A percentile compares a stretch with the other conserved stretches of the same genome.
Conservation (phyloP, 2,113 vertebrate species). For the Cranoglanis bouderius region DNA sequence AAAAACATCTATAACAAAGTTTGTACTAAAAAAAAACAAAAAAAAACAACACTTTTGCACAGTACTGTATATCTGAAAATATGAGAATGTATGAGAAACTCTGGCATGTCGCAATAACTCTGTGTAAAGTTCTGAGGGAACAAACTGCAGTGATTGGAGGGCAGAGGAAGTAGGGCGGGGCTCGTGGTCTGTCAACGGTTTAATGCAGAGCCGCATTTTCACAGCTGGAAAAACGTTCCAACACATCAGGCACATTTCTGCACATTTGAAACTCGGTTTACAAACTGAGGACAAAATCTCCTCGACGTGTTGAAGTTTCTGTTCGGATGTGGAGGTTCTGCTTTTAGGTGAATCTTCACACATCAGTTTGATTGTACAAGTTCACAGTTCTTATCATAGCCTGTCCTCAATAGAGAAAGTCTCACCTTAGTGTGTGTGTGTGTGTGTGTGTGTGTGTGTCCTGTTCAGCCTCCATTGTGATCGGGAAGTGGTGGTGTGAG, state of each 20-base stretch:
- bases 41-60: too few species aligned
- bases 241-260: neutral
- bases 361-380: neutral
- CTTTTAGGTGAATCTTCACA: neutral
- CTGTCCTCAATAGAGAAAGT: neutral
- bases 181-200: neutral
- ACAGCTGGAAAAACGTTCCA: neutral
- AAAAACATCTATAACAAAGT: too few species aligned
- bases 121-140: neutral
- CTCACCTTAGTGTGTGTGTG: neutral
- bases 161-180: neutral
- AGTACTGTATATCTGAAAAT: too few species aligned
- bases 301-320: neutral
- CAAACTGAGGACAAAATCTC: neutral
- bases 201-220: neutral
- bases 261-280: neutral
- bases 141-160: neutral
- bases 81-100: neutral
- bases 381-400: neutral
- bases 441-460: neutral
- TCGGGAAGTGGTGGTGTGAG: slow-evolving; percentile 85
- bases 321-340: neutral
- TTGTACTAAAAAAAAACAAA: too few species aligned
- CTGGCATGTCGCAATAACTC: neutral
- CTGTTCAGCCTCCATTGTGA: slow-evolving; percentile 78